Base-by-base conservation (phyloP, 2,888 invertebrate species). In the Subacronicta megacephala region DNA sequence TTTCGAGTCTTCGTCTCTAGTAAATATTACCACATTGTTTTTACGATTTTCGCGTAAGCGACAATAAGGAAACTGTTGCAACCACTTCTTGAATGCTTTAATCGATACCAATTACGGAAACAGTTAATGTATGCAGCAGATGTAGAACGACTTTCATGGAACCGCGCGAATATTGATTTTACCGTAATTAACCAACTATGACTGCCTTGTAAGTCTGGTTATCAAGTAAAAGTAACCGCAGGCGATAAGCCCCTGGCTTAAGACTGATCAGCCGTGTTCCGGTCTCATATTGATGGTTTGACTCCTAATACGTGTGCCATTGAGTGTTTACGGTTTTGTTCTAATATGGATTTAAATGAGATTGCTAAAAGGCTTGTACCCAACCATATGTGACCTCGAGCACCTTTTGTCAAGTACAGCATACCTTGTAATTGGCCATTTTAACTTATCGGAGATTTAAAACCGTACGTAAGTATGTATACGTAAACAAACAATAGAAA, bases 51-150 rank as follows among this genome's bases (percentile, higher is more conserved):
- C 26, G 26, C 43, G 31, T 58, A 51, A 61, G 43, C 41, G 47
- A 37, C 46, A 50, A 75, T 75, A 63, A 78, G 82, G 78, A 79
- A 82, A 72, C 62, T 53, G 55, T 72, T 75, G 62, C 63, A 66
- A 58, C 46, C 53, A 66, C 67, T 63, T 55, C 54, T 63, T 62
- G 53, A 59, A 70, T 66, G 74, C 71, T 71, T 72, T 54, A 63
- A 67, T 62, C 57, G 46, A 51, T 43, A 38, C 62, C 70, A 58
- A 76, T 76, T 75, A 77, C 77, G 75, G 81, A 82, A 79, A 75
- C 67, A 54, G 61, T 66, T 58, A 72, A 69, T 75, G 58, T 64
- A 58, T 64, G 55, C 42, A 54, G 50, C 41, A 58, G 46, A 62
- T 62, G 55, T 53, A 31, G 46, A 55, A 13, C 43, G 40, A 50